Conservation (phyloP, 2,888 invertebrate genomes). For the Dioctria rufipes region DNA sequence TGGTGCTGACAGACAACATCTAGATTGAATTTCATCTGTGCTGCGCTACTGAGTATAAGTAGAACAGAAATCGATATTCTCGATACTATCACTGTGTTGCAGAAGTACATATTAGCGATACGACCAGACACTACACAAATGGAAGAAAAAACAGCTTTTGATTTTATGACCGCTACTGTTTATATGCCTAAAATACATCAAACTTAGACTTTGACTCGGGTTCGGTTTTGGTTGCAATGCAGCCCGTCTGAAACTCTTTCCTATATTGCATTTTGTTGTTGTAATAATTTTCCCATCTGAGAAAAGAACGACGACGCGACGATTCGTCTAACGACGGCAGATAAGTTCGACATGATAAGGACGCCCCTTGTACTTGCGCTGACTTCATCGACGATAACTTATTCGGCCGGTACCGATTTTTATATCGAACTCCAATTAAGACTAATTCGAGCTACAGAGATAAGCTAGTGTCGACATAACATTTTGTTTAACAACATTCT, state of each 20-base stretch:
- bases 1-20: no score
- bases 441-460: constrained; percentile 29
- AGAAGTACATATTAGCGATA: constrained; percentile 19
- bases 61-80: constrained; percentile 14
- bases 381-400: constrained; percentile 23
- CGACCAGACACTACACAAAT: neutral
- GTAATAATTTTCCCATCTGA: constrained; percentile 6
- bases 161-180: constrained; percentile 32
- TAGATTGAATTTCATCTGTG: neutral
- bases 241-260: constrained; percentile 22
- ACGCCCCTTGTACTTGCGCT: constrained; percentile 33
- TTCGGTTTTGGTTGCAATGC: neutral
- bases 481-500: constrained; percentile 31
- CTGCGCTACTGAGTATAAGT: constrained; percentile 21
- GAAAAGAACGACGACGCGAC: constrained; percentile 1
- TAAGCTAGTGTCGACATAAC: constrained; percentile 40
- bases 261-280: constrained; percentile 17
- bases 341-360: constrained; percentile 30
- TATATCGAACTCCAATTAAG: constrained; percentile 46
- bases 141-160: constrained; percentile 12
- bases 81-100: neutral
- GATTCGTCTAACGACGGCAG: constrained; percentile 3
- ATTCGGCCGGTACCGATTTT: constrained; percentile 36
- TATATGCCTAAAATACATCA: constrained; percentile 28
- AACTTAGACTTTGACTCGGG: constrained; percentile 8